These are phyloP conservation scores for Dendrolimus houi DNA, from an alignment of 2,888 invertebrate species.

Conservation along the genomic window DNA sequence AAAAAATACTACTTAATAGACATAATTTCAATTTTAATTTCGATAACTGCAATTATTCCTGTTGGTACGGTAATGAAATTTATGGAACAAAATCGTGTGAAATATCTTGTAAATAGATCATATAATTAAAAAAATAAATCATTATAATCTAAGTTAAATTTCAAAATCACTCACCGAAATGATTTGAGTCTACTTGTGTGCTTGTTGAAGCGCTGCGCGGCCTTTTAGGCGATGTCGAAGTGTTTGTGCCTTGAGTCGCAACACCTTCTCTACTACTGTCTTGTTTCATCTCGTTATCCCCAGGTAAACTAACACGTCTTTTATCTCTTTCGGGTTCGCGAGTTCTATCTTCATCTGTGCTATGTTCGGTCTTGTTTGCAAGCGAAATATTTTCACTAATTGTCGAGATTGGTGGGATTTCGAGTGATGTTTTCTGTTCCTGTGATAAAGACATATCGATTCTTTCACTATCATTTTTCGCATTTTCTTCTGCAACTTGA, in stretches of 20 bases:
- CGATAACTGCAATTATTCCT: neutral
- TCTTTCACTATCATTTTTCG: conserved; percentile 53
- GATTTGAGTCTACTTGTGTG: conserved; percentile 89
- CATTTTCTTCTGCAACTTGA: conserved; percentile 43
- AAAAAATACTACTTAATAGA: no score
- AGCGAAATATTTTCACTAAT: conserved; percentile 82
- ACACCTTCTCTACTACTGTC: conserved; percentile 55
- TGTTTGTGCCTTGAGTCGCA: conserved; percentile 55
- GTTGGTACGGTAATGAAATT: no score
- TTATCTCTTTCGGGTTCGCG: conserved; percentile 66
- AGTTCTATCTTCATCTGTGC: conserved; percentile 44
- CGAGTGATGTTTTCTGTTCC: conserved; percentile 62
- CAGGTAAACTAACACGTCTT: conserved; percentile 79
- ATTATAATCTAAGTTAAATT: neutral
- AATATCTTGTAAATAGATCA: no score
- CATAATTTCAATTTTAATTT: no score
- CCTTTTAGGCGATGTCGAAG: conserved; percentile 79
- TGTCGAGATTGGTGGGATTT: conserved; percentile 83
- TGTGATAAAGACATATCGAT: conserved; percentile 35
- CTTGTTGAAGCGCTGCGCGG: conserved; percentile 88
- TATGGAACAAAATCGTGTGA: no score
- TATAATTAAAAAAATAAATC: no score
- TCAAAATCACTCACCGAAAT: conserved; percentile 81
- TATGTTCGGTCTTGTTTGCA: conserved; percentile 54
- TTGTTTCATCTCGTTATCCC: conserved; percentile 64